These are phyloP conservation scores for Sphaerophoria taeniata DNA, from an alignment of 2,888 invertebrate species.

Conservation along the genomic window DNA sequence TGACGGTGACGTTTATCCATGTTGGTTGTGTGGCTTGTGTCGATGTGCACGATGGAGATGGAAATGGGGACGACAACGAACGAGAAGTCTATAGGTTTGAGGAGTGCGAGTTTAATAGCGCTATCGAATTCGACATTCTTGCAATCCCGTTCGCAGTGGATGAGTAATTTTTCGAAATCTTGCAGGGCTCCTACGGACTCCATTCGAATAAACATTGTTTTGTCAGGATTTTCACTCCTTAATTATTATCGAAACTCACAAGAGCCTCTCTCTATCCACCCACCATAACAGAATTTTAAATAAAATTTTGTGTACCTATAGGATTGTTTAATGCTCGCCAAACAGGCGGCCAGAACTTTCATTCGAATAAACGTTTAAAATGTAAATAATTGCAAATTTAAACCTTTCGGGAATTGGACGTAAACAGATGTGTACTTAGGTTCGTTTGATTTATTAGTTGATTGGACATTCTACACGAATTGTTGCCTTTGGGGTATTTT, in stretches of 20 bases:
- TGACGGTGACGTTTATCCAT: slow-evolving; percentile 70
- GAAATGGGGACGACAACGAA: too few species aligned
- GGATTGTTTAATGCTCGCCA: background rate
- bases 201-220: slow-evolving; percentile 52
- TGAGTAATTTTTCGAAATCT: slow-evolving; percentile 72
- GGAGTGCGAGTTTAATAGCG: slow-evolving; percentile 65
- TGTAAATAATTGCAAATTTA: slow-evolving; percentile 41
- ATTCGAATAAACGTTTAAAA: slow-evolving; percentile 35
- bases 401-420: slow-evolving; percentile 39
- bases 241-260: slow-evolving; percentile 60
- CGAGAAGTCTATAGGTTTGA: too few species aligned
- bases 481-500: slow-evolving; percentile 26
- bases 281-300: slow-evolving; percentile 23
- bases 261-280: slow-evolving; percentile 2
- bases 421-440: slow-evolving; percentile 40
- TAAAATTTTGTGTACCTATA: slow-evolving; percentile 26
- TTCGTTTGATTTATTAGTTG: slow-evolving; percentile 40
- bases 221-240: slow-evolving; percentile 53
- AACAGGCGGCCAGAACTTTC: background rate
- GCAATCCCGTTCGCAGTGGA: slow-evolving; percentile 71
- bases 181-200: slow-evolving; percentile 53
- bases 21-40: slow-evolving; percentile 44
- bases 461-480: slow-evolving; percentile 30
- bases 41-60: too few species aligned
- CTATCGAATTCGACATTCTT: slow-evolving; percentile 72